Conservation (phyloP, 2,888 invertebrate genomes). For the Apamea monoglypha region DNA sequence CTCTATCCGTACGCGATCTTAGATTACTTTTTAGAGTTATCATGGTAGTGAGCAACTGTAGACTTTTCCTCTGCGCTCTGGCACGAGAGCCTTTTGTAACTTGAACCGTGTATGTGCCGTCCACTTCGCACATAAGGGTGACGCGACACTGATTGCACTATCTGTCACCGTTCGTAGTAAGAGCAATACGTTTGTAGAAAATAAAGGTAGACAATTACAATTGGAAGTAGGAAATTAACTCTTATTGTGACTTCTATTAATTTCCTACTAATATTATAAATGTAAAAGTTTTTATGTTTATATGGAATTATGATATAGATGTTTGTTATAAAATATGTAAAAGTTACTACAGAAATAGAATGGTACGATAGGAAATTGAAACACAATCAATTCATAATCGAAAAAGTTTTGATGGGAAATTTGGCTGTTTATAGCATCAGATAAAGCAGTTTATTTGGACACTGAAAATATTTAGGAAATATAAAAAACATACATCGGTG, state of each 20-base stretch:
- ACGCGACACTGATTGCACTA: constrained; percentile 40
- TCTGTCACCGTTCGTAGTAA: constrained; percentile 22
- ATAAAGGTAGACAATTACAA: not conserved
- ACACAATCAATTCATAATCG: too few species aligned
- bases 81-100: constrained; percentile 25
- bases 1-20: not conserved
- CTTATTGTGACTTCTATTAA: not conserved
- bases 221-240: not conserved
- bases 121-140: constrained; percentile 23
- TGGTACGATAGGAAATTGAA: too few species aligned
- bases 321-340: not conserved
- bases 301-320: too few species aligned
- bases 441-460: too few species aligned
- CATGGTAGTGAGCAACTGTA: not conserved
- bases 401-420: too few species aligned
- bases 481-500: too few species aligned
- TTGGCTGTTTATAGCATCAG: too few species aligned
- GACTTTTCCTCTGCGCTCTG: not conserved
- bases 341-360: not conserved
- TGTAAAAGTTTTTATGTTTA: too few species aligned
- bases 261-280: not conserved
- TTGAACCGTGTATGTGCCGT: constrained; percentile 4
- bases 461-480: too few species aligned
- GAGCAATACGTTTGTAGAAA: not conserved
- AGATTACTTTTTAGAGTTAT: not conserved